Base-by-base conservation (phyloP, 2,888 invertebrate species). In the Nasonovia ribisnigri region DNA sequence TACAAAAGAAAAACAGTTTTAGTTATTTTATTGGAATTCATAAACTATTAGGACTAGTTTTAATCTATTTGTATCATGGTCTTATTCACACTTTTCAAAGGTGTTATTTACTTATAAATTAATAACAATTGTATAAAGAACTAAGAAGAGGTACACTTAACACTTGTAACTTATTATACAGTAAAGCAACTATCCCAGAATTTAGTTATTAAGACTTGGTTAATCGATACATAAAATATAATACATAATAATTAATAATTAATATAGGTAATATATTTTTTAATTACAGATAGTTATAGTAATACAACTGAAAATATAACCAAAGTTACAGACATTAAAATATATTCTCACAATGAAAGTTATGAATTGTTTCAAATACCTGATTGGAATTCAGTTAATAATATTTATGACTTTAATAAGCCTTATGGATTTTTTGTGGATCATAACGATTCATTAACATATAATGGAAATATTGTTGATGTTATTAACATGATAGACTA, bases 341-440 rank as follows among this genome's bases (percentile, higher is more conserved):
- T 88, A 5, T 88, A 88, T 77, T 67, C 24, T 3, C 29, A 92
- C 29, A n/a, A 48, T n/a, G 51, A 92, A 51, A 88, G 43, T 88
- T 92, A 92, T 92, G 88, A 92, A n/a, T 86, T 93, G 0, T 93
- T 93, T 86, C 60, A 48, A 60, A 67, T 90, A 51, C 90, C 90
- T 24, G 67, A 93, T 90, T 93, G 93, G 93, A 90, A n/a, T 84
- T 86, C 29, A 11, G 24, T 90, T 90, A 46, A 93, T 90, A 90
- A 93, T 90, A 48, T 24, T 13, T 93, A 93, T 90, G 86, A 93
- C 6, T 90, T 93, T 51, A 84, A 93, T 84, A 86, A 90, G 36
- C 93, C 93, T 43, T 67, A 93, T 87, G 93, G 93, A 60, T 93
- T 93, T 90, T 93, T 93, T 60, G 42, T 51, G 36, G 26, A 93